These are phyloP conservation scores for Gallinago paraguaiae DNA, from an alignment of 2,113 vertebrate genomes.

Conservation along the genomic window DNA sequence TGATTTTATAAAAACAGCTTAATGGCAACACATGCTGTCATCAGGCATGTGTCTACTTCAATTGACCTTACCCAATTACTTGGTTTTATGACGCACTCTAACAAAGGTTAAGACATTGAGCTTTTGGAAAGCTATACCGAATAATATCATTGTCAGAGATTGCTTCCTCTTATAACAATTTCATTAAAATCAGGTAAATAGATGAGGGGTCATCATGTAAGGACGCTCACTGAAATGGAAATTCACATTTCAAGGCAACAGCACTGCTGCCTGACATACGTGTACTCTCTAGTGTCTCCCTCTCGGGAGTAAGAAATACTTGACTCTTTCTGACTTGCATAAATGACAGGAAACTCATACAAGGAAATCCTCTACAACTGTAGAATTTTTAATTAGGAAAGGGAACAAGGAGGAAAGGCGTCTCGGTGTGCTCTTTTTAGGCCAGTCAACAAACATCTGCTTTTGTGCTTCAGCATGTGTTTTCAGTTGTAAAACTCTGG, in stretches of 20 bases:
- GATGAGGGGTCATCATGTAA: slow-evolving; percentile 6
- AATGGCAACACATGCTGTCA: neutral
- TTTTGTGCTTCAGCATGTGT: neutral
- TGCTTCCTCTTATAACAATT: neutral
- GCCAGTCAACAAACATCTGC: neutral
- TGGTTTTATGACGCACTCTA: neutral
- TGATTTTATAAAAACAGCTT: neutral
- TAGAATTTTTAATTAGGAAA: neutral
- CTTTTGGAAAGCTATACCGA: neutral
- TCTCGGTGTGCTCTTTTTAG: neutral
- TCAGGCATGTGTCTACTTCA: neutral
- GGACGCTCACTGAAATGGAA: neutral
- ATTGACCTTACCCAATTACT: neutral
- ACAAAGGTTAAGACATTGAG: neutral
- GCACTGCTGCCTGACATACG: accelerated
- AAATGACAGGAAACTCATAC: slow-evolving; percentile 15
- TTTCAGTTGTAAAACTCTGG: neutral
- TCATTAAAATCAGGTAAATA: slow-evolving; percentile 4
- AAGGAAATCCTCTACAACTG: slow-evolving; percentile 11
- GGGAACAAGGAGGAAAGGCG: neutral
- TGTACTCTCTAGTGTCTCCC: neutral
- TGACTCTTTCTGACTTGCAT: neutral
- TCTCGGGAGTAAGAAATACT: neutral
- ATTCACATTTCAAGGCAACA: neutral
- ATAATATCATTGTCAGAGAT: neutral